Evolutionary conservation across 2,797 vertebrate species (phyloP), one percentile per base, ranked within the genome.

Genomic region (Chrysocyon brachyurus): DNA sequence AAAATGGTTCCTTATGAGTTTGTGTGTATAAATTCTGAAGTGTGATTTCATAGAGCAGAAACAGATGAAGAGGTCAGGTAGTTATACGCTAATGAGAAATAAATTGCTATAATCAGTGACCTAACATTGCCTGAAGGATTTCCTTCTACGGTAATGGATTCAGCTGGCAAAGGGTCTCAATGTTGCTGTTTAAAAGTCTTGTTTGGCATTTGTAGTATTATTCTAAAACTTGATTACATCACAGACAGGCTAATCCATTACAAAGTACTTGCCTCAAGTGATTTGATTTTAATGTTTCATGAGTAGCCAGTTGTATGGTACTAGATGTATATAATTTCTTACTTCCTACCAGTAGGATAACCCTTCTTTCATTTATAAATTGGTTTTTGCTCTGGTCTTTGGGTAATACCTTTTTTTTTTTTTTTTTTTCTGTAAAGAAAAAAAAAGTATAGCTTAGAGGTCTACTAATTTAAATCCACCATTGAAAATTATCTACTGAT

Each of bases 61-160:
- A 96, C 85, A 98, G 95, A 98, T 96, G 96, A 98, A 98, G 28
- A 96, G 97, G 96, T 98, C 98, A 98, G 86, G 89, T 86, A 98
- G 96, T 98, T 97, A 98, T 94, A 97, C 87, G 92, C 91, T 98
- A 98, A 98, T 92, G 94, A 98, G 98, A 98, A 98, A 66, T 94
- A 98, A 98, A 98, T 97, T 97, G 78, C 97, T 98, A 93, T 97
- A 96, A 82, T 96, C 96, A 97, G 87, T 97, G 97, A 93, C 96
- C 95, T 97, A 82, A 93, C 91, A 97, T 97, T 98, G 97, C 96
- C 97, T 95, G 93, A 93, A 98, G 89, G 94, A 81, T 96, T 98
- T 98, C 94, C 97, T 61, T 97, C 90, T 96, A 75, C 40, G 79
- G 57, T 97, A 97, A 97, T 93, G 96, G 97, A 97, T 96, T 97